Percentiles rank a stretch among this genome's conserved stretches.
phyloP scores from a whole-genome alignment of 1,140 invertebrate genomes.

The Eulimnadia texana region DNA sequence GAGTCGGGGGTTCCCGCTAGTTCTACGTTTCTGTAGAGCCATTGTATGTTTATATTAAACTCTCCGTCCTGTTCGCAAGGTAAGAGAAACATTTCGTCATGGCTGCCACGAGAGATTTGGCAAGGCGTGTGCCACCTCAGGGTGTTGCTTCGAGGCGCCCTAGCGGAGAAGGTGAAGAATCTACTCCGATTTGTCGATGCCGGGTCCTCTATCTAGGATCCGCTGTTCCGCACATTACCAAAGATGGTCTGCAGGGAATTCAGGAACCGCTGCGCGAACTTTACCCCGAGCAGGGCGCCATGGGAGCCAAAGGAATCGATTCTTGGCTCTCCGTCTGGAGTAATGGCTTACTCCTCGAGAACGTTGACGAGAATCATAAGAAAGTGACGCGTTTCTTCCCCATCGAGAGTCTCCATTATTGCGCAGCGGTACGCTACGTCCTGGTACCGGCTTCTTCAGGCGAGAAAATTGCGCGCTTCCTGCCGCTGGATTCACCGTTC shows the following conservation, averaged over 20 bases:
- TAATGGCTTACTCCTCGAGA: conserved; percentile 88
- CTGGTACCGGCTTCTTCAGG: conserved; percentile 36
- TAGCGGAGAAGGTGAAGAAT: conserved; percentile 23
- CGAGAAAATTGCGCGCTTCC: conserved; percentile 56
- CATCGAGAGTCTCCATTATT: conserved; percentile 91
- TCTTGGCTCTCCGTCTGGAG: conserved; percentile 96
- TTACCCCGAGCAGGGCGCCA: conserved; percentile 81
- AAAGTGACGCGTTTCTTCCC: conserved; percentile 93
- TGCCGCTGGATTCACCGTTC: conserved; percentile 91
- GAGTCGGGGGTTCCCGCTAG: neutral
- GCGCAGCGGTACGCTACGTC: conserved; percentile 82
- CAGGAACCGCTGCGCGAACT: conserved; percentile 90
- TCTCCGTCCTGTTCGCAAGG: neutral
- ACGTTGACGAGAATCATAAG: conserved; percentile 88
- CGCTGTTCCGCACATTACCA: conserved; percentile 91
- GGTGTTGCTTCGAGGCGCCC: neutral
- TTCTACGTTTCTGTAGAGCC: neutral
- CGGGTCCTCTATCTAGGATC: conserved; percentile 96
- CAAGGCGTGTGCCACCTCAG: neutral
- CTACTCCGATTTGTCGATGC: conserved; percentile 86
- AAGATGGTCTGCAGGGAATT: conserved; percentile 92
- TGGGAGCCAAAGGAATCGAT: conserved; percentile 79
- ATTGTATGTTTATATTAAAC: neutral
- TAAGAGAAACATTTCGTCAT: neutral
- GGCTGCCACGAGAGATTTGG: neutral